Evolutionary conservation across 1,140 invertebrate species (phyloP).

Genomic region (Neuroterus valhalla): DNA sequence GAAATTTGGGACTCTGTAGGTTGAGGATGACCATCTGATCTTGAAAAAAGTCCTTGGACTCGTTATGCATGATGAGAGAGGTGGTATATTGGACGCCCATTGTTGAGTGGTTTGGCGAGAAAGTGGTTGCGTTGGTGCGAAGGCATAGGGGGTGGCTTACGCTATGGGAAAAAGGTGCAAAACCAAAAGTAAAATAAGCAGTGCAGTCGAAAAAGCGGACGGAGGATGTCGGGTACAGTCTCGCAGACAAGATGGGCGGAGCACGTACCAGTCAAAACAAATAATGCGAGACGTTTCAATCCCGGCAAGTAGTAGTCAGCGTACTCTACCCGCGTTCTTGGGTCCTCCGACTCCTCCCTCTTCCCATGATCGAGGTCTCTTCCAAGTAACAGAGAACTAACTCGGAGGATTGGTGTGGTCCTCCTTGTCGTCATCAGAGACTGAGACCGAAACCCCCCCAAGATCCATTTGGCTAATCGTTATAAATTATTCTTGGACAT

Average conservation of each 20-base stretch:
- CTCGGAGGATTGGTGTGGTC: slow-evolving; percentile 35
- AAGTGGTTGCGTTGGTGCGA: too few relatives aligned
- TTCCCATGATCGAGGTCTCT: slow-evolving; percentile 12
- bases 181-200: slow-evolving; percentile 34
- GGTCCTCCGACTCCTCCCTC: slow-evolving; percentile 38
- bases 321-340: slow-evolving; percentile 41
- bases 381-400: slow-evolving; percentile 16
- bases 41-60: too few relatives aligned
- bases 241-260: slow-evolving; percentile 58
- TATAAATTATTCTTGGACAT: slow-evolving; percentile 62
- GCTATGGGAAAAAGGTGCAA: not conserved
- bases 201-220: slow-evolving; percentile 21
- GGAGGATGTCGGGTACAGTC: not conserved
- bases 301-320: slow-evolving; percentile 49
- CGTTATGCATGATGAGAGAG: too few relatives aligned
- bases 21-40: too few relatives aligned
- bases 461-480: slow-evolving; percentile 47
- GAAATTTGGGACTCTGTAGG: too few relatives aligned
- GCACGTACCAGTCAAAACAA: slow-evolving; percentile 64
- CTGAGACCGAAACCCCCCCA: slow-evolving; percentile 29
- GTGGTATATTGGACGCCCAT: too few relatives aligned
- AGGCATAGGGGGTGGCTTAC: too few relatives aligned
- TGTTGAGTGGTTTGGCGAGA: too few relatives aligned
- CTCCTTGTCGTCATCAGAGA: slow-evolving; percentile 32
- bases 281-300: slow-evolving; percentile 68